These are phyloP conservation scores for Crotalus helleri DNA, from an alignment of 2,113 vertebrate species.

Conservation along the genomic window DNA sequence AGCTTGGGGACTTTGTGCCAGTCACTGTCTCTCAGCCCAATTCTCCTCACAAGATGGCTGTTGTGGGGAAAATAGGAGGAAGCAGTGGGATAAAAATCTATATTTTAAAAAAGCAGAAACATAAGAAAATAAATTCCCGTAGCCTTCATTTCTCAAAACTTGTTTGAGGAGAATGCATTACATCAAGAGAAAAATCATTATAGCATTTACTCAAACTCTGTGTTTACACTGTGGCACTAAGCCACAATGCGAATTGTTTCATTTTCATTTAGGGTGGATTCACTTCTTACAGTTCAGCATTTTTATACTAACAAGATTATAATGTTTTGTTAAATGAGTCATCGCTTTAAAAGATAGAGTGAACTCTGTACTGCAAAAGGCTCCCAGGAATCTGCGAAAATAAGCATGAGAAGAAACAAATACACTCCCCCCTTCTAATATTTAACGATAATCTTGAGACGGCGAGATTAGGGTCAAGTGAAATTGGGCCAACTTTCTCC, in stretches of 20 bases:
- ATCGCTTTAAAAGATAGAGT: background rate
- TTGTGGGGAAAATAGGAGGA: background rate
- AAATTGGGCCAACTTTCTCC: fast-evolving
- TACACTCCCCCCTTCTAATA: background rate
- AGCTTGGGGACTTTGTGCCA: background rate
- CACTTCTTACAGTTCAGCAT: background rate
- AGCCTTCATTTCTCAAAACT: background rate
- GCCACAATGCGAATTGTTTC: background rate
- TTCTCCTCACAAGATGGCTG: background rate
- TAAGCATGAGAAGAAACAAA: background rate
- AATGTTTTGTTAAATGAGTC: background rate
- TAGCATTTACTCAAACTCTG: background rate
- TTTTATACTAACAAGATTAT: background rate
- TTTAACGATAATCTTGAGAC: slow-evolving; percentile 7
- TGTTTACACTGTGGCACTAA: background rate
- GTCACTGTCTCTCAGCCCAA: background rate
- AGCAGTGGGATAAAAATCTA: background rate
- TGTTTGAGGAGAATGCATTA: background rate
- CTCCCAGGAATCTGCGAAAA: background rate
- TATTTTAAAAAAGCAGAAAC: background rate
- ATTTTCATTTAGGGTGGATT: background rate
- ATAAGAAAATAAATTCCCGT: background rate
- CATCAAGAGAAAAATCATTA: background rate
- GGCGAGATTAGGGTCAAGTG: background rate
- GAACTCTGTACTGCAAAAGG: background rate